Evolutionary conservation across 2,113 vertebrate genomes (phyloP).

Genomic region (Neofelis nebulosa): DNA sequence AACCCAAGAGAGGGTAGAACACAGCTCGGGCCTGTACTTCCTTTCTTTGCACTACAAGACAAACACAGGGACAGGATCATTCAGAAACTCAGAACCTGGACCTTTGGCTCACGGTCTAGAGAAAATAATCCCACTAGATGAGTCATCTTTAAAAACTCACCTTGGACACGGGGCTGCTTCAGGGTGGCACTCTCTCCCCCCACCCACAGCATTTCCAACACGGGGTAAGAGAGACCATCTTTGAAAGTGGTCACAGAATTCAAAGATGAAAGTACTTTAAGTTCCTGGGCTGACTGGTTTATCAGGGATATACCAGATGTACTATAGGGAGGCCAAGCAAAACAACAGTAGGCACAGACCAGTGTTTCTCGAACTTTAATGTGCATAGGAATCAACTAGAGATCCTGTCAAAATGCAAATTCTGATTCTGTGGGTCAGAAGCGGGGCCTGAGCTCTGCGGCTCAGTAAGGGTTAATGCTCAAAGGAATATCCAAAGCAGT

Average conservation of each 20-base stretch:
- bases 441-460: background rate
- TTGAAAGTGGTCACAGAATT: background rate
- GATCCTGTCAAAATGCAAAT: background rate
- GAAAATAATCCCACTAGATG: background rate
- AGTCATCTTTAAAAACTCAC: background rate
- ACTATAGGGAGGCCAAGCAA: background rate
- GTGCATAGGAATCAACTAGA: background rate
- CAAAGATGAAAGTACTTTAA: background rate
- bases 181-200: background rate
- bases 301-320: background rate
- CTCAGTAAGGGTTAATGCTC: background rate
- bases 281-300: background rate
- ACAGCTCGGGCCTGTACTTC: slow-evolving; percentile 95
- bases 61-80: slow-evolving; percentile 61
- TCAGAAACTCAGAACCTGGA: slow-evolving; percentile 48
- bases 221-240: background rate
- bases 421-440: background rate
- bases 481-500: background rate
- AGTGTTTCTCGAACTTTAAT: slow-evolving; percentile 41
- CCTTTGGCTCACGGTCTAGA: background rate
- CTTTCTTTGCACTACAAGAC: slow-evolving; percentile 89
- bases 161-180: background rate
- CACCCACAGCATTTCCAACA: background rate
- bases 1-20: slow-evolving; percentile 95
- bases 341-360: background rate